phyloP scores from a whole-genome alignment of 2,888 invertebrate species.

The Thymelicus lineola region DNA sequence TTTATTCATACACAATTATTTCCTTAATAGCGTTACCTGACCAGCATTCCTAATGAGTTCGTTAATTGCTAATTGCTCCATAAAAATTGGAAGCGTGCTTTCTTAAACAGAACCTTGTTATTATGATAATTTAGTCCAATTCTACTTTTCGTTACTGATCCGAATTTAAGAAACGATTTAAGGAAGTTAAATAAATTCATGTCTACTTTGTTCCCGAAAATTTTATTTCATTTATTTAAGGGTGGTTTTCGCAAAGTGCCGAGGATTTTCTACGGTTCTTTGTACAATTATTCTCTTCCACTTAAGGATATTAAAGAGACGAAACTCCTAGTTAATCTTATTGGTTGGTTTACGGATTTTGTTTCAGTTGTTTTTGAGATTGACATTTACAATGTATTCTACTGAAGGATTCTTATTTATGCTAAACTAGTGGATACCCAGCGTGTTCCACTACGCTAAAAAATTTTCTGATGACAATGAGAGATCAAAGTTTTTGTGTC shows the following conservation, averaged over 20 bases:
- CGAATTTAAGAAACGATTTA: constrained; percentile 17
- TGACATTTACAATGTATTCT: not conserved
- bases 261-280: constrained; percentile 70
- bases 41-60: constrained; percentile 11
- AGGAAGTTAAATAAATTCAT: constrained; percentile 51
- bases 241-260: constrained; percentile 77
- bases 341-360: constrained; percentile 8
- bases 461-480: too few species aligned
- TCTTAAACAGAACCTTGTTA: constrained; percentile 27
- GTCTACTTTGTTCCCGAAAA: constrained; percentile 65
- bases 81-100: constrained; percentile 26
- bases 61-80: constrained; percentile 29
- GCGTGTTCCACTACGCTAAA: too few species aligned
- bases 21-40: constrained; percentile 30
- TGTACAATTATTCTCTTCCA: constrained; percentile 79
- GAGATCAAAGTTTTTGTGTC: too few species aligned
- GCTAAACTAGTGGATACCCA: too few species aligned
- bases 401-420: too few species aligned
- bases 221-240: constrained; percentile 76
- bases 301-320: constrained; percentile 81
- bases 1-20: constrained; percentile 31
- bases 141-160: constrained; percentile 18
- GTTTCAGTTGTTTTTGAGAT: not conserved
- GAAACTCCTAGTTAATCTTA: constrained; percentile 65
- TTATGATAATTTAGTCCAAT: constrained; percentile 32